Base-by-base conservation (phyloP, 2,888 invertebrate species). In the Epistrophe eligans region DNA sequence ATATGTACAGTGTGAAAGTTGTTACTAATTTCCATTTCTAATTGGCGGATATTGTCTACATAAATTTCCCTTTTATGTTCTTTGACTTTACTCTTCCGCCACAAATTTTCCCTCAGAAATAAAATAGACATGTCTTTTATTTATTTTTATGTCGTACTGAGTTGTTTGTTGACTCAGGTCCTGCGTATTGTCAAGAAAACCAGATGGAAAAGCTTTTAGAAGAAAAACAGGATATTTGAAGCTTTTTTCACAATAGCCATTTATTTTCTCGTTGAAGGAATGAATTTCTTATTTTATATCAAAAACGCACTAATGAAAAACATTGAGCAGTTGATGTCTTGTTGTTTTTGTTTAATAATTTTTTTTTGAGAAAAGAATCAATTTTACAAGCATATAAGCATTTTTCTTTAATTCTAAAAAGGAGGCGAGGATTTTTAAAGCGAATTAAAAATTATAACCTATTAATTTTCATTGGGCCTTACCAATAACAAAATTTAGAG, bases 21-120 rank as follows among this genome's bases (percentile, higher is more conserved):
- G 52, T 66, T 80, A 15, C 66, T 71, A 71, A 84, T 84, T 84
- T 84, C 79, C 84, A 84, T 84, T 80, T 66, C 64, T 77, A 84
- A 84, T 84, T 84, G 84, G 80, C 48, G 64, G 58, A 72, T 77
- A 84, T 77, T 84, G 66, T 80, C 66, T 57, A 80, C 52, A 80
- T 80, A 77, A 80, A 79, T 64, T 45, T 74, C 19, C 55, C 74
- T 60, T 62, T 67, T 66, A 57, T 43, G 50, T 55, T 32, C 24
- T 48, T 76, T 19, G 48, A 45, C 17, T 62, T 15, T 45, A 32
- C 50, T 38, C 48, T 72, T 72, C 28, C 57, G 58, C 35, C 50
- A n/a, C 17, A 67, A 71, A 67, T 77, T 66, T 71, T 72, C 10
- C 40, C 45, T 24, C 28, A 72, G 45, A 55, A 72, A 72, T 5